phyloP scores from a whole-genome alignment of 2,113 vertebrate genomes.

The Lepisosteus osseus region DNA sequence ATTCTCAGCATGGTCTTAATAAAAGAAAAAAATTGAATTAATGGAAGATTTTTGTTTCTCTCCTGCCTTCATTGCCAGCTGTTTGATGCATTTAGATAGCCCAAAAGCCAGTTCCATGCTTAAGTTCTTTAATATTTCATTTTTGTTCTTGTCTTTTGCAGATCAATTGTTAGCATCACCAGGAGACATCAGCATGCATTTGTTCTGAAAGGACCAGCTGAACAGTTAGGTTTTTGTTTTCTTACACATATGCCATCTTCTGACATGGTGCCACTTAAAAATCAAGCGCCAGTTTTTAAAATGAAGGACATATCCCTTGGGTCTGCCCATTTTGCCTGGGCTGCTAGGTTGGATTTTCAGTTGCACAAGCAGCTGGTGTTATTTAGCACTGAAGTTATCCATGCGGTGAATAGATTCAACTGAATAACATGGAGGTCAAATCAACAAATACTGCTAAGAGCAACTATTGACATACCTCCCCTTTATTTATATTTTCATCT shows the following conservation, averaged over 20 bases:
- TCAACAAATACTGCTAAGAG: too few species aligned
- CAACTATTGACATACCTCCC: too few species aligned
- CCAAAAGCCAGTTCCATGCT: constrained; percentile 7
- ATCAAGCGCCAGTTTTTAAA: background rate
- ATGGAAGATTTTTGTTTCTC: constrained; percentile 15
- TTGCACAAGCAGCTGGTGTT: background rate
- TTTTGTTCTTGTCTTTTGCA: constrained; percentile 3
- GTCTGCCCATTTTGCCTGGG: background rate
- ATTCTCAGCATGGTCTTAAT: background rate
- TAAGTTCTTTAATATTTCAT: constrained; percentile 9
- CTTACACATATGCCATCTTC: background rate
- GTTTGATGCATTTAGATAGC: constrained; percentile 17
- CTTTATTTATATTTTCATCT: too few species aligned
- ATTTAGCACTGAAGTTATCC: too few species aligned
- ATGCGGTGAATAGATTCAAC: too few species aligned
- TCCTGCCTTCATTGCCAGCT: constrained; percentile 5
- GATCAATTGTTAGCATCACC: background rate
- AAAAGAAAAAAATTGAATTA: constrained; percentile 4
- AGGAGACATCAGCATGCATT: background rate
- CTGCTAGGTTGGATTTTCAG: background rate
- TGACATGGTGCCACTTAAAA: background rate
- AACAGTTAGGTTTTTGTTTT: background rate
- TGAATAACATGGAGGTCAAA: too few species aligned
- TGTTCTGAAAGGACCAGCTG: background rate
- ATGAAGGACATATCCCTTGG: background rate